Evolutionary conservation across 2,113 vertebrate genomes (phyloP).

Genomic region (Erpornis zantholeuca): DNA sequence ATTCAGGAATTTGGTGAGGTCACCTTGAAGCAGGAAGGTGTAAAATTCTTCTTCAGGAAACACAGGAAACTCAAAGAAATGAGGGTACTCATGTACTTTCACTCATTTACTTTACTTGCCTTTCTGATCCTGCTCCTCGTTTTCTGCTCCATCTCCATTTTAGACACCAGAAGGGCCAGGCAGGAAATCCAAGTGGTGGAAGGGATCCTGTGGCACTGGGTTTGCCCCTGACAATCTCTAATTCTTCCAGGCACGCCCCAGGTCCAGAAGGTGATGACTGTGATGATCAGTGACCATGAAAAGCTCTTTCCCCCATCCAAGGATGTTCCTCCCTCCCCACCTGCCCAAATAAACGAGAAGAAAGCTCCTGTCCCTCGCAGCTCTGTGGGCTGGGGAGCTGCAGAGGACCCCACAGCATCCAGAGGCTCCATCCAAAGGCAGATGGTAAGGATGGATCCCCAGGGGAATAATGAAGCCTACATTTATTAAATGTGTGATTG

Average conservation of each 20-base stretch:
- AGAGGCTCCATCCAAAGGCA: background rate
- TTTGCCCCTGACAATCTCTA: background rate
- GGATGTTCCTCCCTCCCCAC: constrained; percentile 73
- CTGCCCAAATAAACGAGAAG: constrained; percentile 68
- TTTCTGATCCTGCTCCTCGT: background rate
- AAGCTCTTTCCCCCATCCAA: constrained; percentile 85
- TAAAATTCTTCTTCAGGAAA: background rate
- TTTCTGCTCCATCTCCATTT: background rate
- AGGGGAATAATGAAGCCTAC: background rate
- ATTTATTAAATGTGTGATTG: background rate
- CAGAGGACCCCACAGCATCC: constrained; percentile 64
- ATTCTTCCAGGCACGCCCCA: constrained; percentile 83
- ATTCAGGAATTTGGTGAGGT: background rate
- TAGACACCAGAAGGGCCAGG: background rate
- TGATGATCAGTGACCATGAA: constrained; percentile 90
- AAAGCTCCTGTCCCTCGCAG: constrained; percentile 79
- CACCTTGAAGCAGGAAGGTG: background rate
- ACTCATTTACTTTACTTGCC: background rate
- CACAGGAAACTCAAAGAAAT: background rate
- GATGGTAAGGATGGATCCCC: constrained; percentile 15
- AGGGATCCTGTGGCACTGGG: accelerated
- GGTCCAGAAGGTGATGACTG: constrained; percentile 95
- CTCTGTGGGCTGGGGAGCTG: constrained; percentile 92
- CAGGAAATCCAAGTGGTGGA: background rate
- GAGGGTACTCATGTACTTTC: accelerated